Conservation (phyloP, 2,113 vertebrate genomes). For the Coptodon rendalli region DNA sequence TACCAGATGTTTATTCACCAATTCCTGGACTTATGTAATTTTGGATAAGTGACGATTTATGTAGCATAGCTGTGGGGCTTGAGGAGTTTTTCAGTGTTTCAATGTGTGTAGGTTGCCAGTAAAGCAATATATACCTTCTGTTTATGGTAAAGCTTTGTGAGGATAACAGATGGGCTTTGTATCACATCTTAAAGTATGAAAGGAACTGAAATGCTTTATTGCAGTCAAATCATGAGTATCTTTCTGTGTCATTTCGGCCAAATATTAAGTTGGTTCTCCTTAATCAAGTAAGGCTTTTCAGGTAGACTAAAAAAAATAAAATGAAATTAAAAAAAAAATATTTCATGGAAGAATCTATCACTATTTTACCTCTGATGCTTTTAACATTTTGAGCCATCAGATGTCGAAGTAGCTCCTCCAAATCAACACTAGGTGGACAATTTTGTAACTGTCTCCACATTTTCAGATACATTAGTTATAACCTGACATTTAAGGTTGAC, state of each 20-base stretch:
- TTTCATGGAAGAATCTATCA: not conserved
- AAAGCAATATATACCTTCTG: not conserved
- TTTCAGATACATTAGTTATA: not conserved
- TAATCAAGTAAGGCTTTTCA: not conserved
- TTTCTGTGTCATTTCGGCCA: not conserved
- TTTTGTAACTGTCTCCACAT: not conserved
- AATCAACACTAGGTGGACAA: not conserved
- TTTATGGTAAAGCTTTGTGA: not conserved
- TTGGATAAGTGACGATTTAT: not conserved
- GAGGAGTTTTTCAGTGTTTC: not conserved
- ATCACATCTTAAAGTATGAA: not conserved
- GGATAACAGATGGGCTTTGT: not conserved
- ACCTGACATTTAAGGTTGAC: not conserved
- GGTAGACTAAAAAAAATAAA: not conserved
- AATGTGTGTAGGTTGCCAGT: not conserved
- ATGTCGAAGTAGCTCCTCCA: rapidly evolving
- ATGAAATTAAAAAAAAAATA: not conserved
- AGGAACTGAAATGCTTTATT: not conserved
- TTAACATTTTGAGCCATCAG: not conserved
- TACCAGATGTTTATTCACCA: not conserved
- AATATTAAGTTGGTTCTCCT: not conserved
- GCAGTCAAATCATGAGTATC: not conserved
- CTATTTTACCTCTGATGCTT: not conserved
- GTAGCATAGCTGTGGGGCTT: not conserved
- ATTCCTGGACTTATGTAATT: not conserved